phyloP scores from a whole-genome alignment of 2,113 vertebrate species.

The Nasalis larvatus region DNA sequence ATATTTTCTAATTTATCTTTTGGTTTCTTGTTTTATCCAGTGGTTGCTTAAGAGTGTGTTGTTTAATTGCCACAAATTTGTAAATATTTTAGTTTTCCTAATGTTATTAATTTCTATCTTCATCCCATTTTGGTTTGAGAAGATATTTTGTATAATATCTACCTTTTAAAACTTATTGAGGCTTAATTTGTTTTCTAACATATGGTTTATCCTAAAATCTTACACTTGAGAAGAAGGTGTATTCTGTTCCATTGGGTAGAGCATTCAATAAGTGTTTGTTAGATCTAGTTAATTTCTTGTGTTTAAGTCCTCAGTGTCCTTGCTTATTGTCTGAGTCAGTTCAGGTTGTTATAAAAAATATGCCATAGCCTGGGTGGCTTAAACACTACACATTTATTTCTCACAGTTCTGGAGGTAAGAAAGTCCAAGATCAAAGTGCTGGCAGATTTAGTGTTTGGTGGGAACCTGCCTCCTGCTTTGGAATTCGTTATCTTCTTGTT shows the following conservation, averaged over 20 bases:
- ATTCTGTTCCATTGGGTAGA: background rate
- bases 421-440: background rate
- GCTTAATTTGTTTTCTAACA: background rate
- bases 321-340: background rate
- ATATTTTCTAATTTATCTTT: background rate
- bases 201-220: background rate
- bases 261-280: background rate
- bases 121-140: background rate
- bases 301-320: background rate
- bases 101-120: background rate
- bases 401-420: background rate
- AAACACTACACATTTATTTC: background rate
- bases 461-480: background rate
- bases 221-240: background rate
- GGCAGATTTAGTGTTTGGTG: background rate
- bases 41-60: background rate
- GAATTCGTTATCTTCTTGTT: background rate
- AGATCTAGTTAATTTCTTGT: background rate
- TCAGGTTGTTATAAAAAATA: background rate
- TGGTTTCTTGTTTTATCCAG: background rate
- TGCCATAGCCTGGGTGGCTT: background rate
- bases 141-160: background rate
- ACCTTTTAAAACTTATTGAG: background rate
- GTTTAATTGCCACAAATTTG: background rate
- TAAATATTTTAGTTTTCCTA: background rate